Percentiles rank a stretch among this genome's conserved stretches.
phyloP scores from a whole-genome alignment of 2,888 invertebrate species.

The Epirrhoe alternata region DNA sequence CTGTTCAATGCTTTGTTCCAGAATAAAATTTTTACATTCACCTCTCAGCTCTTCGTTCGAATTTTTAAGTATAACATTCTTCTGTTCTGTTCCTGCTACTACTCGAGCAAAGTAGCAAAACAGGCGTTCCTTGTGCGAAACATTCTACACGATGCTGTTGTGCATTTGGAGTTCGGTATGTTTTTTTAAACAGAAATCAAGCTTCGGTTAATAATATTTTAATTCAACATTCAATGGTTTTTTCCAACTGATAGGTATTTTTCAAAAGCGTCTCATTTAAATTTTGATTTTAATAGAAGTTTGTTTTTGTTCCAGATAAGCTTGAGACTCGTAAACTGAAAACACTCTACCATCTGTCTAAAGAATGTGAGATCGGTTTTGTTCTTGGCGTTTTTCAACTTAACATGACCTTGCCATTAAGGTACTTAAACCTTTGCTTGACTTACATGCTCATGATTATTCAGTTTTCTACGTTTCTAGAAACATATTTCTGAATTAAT shows the following conservation, averaged over 20 bases:
- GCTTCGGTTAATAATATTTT: too few relatives aligned
- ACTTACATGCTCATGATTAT: slow-evolving; percentile 72
- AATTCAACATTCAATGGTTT: too few relatives aligned
- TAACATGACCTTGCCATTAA: slow-evolving; percentile 71
- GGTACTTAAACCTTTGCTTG: slow-evolving; percentile 66
- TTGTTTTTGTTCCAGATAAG: slow-evolving; percentile 58
- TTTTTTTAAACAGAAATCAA: not conserved
- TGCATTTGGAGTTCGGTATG: slow-evolving; percentile 58
- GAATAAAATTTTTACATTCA: too few relatives aligned
- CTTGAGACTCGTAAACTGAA: slow-evolving; percentile 65
- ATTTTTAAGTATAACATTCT: slow-evolving; percentile 59
- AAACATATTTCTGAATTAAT: not conserved
- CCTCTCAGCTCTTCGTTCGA: too few relatives aligned
- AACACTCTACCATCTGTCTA: slow-evolving; percentile 64
- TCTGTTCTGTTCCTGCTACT: slow-evolving; percentile 65
- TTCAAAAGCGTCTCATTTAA: not conserved
- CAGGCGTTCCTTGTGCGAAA: slow-evolving; percentile 61
- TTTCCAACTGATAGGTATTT: too few relatives aligned
- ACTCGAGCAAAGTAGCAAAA: slow-evolving; percentile 57
- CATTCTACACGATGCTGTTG: slow-evolving; percentile 64
- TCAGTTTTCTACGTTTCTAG: slow-evolving; percentile 73
- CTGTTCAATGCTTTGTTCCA: too few relatives aligned
- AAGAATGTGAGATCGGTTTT: slow-evolving; percentile 67
- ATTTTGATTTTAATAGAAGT: not conserved
- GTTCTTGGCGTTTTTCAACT: slow-evolving; percentile 66